A percentile compares a stretch with the other conserved stretches of the same genome.
These are phyloP conservation scores for Erebia palarica DNA, from an alignment of 2,888 invertebrate species.

Conservation along the genomic window DNA sequence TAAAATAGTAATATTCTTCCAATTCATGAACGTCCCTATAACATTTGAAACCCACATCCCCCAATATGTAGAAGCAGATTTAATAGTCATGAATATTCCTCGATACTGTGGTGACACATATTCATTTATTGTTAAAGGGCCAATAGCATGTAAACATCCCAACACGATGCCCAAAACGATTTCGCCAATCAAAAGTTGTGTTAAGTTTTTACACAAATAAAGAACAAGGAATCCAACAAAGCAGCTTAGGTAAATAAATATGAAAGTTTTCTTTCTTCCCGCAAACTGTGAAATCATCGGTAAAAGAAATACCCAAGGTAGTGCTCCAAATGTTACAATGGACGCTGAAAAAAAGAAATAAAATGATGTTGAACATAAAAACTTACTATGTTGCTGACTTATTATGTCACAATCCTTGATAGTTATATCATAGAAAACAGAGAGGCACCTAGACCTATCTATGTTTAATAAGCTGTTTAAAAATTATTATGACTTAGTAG, in stretches of 20 bases:
- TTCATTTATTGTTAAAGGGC: slow-evolving; percentile 54
- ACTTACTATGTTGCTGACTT: not conserved
- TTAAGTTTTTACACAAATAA: slow-evolving; percentile 51
- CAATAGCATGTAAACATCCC: slow-evolving; percentile 53
- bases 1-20: slow-evolving; percentile 18
- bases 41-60: slow-evolving; percentile 60
- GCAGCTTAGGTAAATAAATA: slow-evolving; percentile 36
- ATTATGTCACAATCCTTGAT: not conserved
- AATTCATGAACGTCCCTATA: slow-evolving; percentile 54
- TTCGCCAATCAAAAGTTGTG: slow-evolving; percentile 52
- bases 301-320: slow-evolving; percentile 45
- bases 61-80: slow-evolving; percentile 57
- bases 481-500: too few relatives aligned
- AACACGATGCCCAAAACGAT: slow-evolving; percentile 51
- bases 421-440: too few relatives aligned
- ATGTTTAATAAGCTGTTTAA: too few relatives aligned
- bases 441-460: too few relatives aligned
- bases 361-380: not conserved
- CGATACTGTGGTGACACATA: slow-evolving; percentile 56
- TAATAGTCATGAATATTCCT: slow-evolving; percentile 56
- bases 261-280: slow-evolving; percentile 46
- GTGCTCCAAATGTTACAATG: slow-evolving; percentile 36
- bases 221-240: slow-evolving; percentile 51
- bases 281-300: slow-evolving; percentile 43
- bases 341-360: slow-evolving; percentile 45